Base-by-base conservation (phyloP, 2,797 vertebrate species). In the Loris lydekkerianus region DNA sequence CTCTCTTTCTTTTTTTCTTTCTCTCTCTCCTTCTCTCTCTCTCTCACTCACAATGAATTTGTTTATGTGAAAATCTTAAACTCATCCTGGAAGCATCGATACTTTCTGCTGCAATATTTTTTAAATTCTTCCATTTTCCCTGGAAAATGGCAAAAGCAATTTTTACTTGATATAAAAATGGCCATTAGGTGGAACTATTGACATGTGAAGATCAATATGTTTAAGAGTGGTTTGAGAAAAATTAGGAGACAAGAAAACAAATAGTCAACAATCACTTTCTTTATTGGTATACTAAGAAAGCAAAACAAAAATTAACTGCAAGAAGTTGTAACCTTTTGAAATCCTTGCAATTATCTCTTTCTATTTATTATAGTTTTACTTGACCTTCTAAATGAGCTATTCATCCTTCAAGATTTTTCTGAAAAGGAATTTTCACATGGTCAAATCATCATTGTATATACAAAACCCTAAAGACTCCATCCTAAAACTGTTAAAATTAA, bases 111-210 rank as follows among this genome's bases (percentile, higher is more conserved):
- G 8, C 7, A 65, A 21, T 86, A 2, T 23, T 61, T 70, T 75
- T 34, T 23, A 87, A 93, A 83, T 86, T 89, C 10, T 60, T 43
- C 15, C 8, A 58, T 2, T 77, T 91, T 27, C 3, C 25, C 81
- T 60, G 60, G 53, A 80, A 91, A 88, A 27, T n/a, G 9, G 9
- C 34, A 70, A 93, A 87, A 27, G 31, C 6, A n/a, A 11, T 17
- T 91, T 43, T 95, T 89, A 31, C 0, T 82, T 94, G 67, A 20
- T 40, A 75, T 34, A 91, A 67, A 94, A 82, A 67, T 85, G 5
- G 27, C 49, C 72, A 37, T 49, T 85, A 49, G 15, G 37, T 82
- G 3, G 25, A 72, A 56, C 7, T n/a, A 76, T 43, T 82, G 23
- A 82, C 5, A 78, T 18, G 8, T 60, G 15, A 70, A 94, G 70